A percentile compares a stretch with the other conserved stretches of the same genome.
Evolutionary conservation across 2,797 vertebrate genomes (phyloP).

Genomic region (Lophotriccus pileatus): DNA sequence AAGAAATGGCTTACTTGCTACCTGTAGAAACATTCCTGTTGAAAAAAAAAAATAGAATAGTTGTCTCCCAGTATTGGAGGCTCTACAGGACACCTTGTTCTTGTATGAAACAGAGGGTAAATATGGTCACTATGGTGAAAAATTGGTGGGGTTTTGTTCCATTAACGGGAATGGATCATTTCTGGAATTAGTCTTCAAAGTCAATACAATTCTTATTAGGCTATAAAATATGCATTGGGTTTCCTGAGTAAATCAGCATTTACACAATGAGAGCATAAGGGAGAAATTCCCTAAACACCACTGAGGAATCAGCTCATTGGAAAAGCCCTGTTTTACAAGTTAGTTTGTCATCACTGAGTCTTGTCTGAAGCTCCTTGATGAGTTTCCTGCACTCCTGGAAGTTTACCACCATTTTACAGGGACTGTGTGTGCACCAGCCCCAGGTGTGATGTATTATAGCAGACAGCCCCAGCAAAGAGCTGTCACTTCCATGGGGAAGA

Average conservation of each 20-base stretch:
- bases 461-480: not conserved
- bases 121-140: rapidly evolving
- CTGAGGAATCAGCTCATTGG: not conserved
- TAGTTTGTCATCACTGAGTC: not conserved
- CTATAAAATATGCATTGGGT: not conserved
- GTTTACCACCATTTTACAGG: not conserved
- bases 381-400: not conserved
- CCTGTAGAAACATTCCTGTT: not conserved
- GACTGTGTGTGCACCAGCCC: not conserved
- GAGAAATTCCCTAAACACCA: not conserved
- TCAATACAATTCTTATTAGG: not conserved
- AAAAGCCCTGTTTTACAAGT: not conserved
- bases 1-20: not conserved
- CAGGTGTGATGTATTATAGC: rapidly evolving
- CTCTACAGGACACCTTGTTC: not conserved
- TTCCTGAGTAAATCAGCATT: not conserved
- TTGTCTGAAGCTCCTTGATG: not conserved
- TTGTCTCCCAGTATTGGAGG: not conserved
- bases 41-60: not conserved
- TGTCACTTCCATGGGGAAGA: not conserved
- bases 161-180: not conserved
- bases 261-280: not conserved
- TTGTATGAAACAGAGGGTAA: not conserved
- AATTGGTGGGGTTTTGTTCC: not conserved
- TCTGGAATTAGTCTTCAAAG: not conserved